A percentile compares a stretch with the other conserved stretches of the same genome.
Conservation (phyloP, 2,797 vertebrate genomes). For the Aselliscus stoliczkanus region DNA sequence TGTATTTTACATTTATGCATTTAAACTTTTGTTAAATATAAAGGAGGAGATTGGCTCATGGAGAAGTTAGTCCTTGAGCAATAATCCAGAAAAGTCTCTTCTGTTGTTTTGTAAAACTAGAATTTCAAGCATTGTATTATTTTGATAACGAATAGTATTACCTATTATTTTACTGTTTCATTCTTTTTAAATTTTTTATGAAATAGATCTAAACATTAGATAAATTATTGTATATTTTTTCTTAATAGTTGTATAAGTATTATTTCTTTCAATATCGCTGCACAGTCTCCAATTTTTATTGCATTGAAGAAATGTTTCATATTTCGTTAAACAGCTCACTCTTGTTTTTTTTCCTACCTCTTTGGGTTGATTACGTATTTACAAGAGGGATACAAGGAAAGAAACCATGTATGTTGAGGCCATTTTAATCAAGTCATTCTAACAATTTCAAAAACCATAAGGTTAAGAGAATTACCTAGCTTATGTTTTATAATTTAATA, state of each 20-base stretch:
- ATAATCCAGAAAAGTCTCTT: background rate
- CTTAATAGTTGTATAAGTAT: background rate
- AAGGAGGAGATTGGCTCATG: background rate
- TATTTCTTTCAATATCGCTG: background rate
- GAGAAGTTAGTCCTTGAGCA: background rate
- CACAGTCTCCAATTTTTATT: background rate
- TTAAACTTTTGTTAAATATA: background rate
- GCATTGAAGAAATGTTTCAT: background rate
- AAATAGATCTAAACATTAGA: background rate
- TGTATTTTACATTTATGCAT: background rate
- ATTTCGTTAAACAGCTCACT: background rate
- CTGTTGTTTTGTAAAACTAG: background rate
- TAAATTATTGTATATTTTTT: background rate
- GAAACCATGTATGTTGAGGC: background rate
- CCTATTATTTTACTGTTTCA: background rate
- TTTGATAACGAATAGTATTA: background rate
- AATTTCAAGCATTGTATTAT: background rate
- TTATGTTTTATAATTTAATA: conserved; percentile 31
- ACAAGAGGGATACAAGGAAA: conserved; percentile 5
- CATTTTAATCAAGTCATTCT: conserved; percentile 25
- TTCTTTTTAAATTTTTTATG: background rate
- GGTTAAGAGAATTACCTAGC: background rate
- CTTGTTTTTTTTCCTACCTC: background rate
- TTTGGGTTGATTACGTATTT: background rate
- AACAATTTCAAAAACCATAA: conserved; percentile 10